phyloP scores from a whole-genome alignment of 1,140 invertebrate species.

The Gryllus bimaculatus region DNA sequence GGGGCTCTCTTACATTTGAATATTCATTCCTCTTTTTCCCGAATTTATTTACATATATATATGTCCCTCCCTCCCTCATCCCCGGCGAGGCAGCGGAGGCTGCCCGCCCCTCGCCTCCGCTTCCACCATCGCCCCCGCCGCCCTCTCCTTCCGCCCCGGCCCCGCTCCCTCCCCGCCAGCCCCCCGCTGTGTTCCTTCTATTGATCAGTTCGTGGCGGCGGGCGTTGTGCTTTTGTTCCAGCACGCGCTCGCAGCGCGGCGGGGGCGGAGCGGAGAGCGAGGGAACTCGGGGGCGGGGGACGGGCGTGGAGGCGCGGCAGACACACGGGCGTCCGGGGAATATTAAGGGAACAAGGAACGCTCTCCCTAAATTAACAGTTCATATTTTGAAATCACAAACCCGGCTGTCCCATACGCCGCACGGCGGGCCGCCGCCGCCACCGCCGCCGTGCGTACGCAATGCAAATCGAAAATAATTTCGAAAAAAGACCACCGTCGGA shows the following conservation, averaged over 20 bases:
- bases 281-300: neutral
- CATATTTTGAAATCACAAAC: conserved; percentile 11
- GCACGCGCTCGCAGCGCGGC: neutral
- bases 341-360: neutral
- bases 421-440: neutral
- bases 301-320: neutral
- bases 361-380: conserved; percentile 16
- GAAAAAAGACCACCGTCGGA: neutral
- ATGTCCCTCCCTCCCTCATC: too few relatives aligned
- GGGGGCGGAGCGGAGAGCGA: neutral
- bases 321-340: neutral
- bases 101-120: too few relatives aligned
- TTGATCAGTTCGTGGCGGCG: neutral
- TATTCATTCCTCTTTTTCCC: too few relatives aligned
- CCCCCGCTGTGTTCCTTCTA: too few relatives aligned
- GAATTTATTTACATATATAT: too few relatives aligned
- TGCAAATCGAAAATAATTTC: conserved; percentile 5
- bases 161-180: too few relatives aligned
- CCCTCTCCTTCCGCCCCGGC: too few relatives aligned
- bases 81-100: too few relatives aligned
- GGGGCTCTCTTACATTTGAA: too few relatives aligned
- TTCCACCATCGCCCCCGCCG: too few relatives aligned
- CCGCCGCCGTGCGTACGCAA: neutral
- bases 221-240: neutral
- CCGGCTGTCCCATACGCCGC: neutral